These are phyloP conservation scores for Columba janthina DNA, from an alignment of 2,113 vertebrate genomes.

Conservation along the genomic window DNA sequence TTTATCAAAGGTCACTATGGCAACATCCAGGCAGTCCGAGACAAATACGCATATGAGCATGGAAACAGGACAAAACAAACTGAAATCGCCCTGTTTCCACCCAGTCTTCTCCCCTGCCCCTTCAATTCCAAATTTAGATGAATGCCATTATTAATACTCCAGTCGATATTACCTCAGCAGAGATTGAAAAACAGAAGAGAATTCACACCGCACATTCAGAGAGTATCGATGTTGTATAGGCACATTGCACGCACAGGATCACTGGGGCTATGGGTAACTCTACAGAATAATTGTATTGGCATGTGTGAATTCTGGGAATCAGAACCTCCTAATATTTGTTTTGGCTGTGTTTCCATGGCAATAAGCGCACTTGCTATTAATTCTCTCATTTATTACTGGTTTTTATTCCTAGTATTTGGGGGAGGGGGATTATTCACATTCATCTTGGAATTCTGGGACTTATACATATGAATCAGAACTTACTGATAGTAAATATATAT, in stretches of 20 bases:
- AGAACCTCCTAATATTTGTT: background rate
- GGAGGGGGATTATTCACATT: background rate
- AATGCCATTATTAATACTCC: background rate
- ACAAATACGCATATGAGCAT: constrained; percentile 30
- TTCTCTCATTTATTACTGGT: background rate
- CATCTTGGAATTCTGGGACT: background rate
- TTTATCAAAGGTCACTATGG: constrained; percentile 65
- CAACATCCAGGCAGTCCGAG: constrained; percentile 26
- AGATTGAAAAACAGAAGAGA: background rate
- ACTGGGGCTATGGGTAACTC: background rate
- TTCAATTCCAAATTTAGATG: background rate
- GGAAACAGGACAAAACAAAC: constrained; percentile 63
- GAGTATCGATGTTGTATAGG: rapidly evolving
- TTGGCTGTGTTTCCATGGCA: constrained; percentile 23
- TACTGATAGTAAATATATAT: background rate
- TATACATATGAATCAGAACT: background rate
- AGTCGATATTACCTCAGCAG: background rate
- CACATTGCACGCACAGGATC: background rate
- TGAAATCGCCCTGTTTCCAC: background rate
- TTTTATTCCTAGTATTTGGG: background rate
- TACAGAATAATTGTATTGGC: constrained; percentile 4
- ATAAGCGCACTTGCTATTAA: background rate
- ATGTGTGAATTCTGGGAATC: constrained; percentile 45
- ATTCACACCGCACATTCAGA: background rate
- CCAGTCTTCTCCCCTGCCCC: background rate